phyloP scores from a whole-genome alignment of 2,797 vertebrate genomes.

The Takifugu rubripes region DNA sequence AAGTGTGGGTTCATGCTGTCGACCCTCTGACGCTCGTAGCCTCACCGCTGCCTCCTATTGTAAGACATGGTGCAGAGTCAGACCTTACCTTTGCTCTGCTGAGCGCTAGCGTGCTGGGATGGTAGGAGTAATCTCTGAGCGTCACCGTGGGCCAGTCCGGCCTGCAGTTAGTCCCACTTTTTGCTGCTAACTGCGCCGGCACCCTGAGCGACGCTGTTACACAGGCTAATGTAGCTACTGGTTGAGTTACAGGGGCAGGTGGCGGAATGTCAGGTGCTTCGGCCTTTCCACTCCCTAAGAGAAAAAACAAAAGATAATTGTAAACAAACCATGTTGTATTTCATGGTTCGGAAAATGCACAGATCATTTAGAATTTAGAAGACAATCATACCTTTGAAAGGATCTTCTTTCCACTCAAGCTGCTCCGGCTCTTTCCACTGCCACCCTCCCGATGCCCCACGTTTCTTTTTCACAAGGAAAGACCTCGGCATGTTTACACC shows the following conservation, averaged over 20 bases:
- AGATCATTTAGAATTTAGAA: background rate
- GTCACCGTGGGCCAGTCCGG: conserved; percentile 56
- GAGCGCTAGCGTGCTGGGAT: conserved; percentile 39
- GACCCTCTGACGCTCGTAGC: no score
- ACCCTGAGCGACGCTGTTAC: conserved; percentile 12
- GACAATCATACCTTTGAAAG: conserved; percentile 45
- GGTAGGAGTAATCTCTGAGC: conserved; percentile 46
- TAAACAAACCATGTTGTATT: background rate
- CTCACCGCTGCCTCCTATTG: no score
- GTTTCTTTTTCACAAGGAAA: conserved; percentile 80
- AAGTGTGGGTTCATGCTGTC: no score
- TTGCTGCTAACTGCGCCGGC: conserved; percentile 13
- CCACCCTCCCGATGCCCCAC: conserved; percentile 52
- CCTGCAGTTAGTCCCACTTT: conserved; percentile 12
- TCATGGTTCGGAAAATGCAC: background rate
- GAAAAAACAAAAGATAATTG: background rate
- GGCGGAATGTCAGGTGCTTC: conserved; percentile 19
- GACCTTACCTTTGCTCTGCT: conserved; percentile 68
- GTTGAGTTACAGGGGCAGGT: conserved; percentile 1
- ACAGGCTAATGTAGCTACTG: conserved; percentile 3
- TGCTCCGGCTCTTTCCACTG: conserved; percentile 69
- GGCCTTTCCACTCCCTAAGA: conserved; percentile 29
- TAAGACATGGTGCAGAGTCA: no score
- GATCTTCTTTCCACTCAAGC: conserved; percentile 42
- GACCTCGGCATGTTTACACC: conserved; percentile 71